These are phyloP conservation scores for Schizaphis graminum DNA, from an alignment of 2,888 invertebrate species.

Conservation along the genomic window DNA sequence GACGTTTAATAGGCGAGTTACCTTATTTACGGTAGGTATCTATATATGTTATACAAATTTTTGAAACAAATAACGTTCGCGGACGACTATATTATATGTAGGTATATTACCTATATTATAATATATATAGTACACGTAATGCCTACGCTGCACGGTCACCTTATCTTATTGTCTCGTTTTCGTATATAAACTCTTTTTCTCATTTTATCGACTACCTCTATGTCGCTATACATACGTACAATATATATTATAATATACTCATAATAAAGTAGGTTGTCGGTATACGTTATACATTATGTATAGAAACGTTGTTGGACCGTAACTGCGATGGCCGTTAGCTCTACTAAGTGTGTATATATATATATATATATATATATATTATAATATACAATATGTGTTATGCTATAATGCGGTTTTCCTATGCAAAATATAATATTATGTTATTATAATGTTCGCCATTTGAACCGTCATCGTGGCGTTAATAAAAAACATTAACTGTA, in stretches of 20 bases:
- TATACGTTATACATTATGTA: not conserved
- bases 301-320: not conserved
- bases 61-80: not conserved
- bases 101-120: not conserved
- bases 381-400: not conserved
- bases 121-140: not conserved
- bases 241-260: not conserved
- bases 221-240: not conserved
- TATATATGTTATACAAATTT: not conserved
- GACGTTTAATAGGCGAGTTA: not conserved
- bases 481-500: not conserved
- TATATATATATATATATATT: too few relatives aligned
- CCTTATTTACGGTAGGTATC: not conserved
- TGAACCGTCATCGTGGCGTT: not conserved
- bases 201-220: not conserved
- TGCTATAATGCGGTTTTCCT: not conserved
- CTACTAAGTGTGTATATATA: not conserved
- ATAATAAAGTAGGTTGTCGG: not conserved
- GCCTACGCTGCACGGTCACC: not conserved
- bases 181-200: not conserved
- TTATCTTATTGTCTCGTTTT: conserved; percentile 15
- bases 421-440: not conserved
- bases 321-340: conserved; percentile 12
- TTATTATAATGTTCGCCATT: not conserved
- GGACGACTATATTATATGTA: not conserved